Conservation (phyloP, 23 tunicate species). For the Styela clava region DNA sequence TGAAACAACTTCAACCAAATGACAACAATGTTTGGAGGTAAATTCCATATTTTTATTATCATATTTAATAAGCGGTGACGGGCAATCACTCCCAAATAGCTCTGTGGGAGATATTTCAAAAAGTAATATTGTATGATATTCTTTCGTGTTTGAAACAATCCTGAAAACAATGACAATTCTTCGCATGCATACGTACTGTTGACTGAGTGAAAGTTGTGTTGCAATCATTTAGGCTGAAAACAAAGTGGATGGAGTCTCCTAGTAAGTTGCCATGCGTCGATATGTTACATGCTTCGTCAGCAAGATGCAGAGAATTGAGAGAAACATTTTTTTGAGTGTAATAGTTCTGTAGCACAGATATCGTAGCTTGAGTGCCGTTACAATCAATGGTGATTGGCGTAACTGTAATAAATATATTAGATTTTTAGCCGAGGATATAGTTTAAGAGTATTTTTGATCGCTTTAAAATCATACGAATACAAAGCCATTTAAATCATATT, state of each 20-base stretch:
- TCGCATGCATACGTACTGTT: slow-evolving; percentile 16
- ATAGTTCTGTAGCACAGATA: background rate
- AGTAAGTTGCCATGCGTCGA: background rate
- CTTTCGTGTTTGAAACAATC: too few relatives aligned
- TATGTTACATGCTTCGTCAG: slow-evolving; percentile 20
- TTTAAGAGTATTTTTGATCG: background rate
- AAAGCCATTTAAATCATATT: too few relatives aligned
- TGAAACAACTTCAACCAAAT: too few relatives aligned
- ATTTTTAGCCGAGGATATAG: too few relatives aligned
- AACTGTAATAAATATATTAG: background rate
- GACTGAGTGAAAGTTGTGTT: slow-evolving; percentile 9
- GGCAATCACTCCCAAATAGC: too few relatives aligned
- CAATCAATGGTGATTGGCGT: slow-evolving; percentile 6
- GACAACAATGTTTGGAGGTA: too few relatives aligned
- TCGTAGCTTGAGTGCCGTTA: background rate
- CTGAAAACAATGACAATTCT: too few relatives aligned
- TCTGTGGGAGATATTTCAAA: too few relatives aligned
- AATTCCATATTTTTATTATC: too few relatives aligned
- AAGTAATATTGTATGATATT: too few relatives aligned
- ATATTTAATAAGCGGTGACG: too few relatives aligned
- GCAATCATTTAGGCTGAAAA: background rate
- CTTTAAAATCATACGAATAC: too few relatives aligned
- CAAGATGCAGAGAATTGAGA: background rate
- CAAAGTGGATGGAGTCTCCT: slow-evolving; percentile 15
- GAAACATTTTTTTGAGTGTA: background rate